Percentiles rank a stretch among this genome's conserved stretches.
Evolutionary conservation across 2,113 vertebrate species (phyloP).

Genomic region (Sylvia atricapilla): DNA sequence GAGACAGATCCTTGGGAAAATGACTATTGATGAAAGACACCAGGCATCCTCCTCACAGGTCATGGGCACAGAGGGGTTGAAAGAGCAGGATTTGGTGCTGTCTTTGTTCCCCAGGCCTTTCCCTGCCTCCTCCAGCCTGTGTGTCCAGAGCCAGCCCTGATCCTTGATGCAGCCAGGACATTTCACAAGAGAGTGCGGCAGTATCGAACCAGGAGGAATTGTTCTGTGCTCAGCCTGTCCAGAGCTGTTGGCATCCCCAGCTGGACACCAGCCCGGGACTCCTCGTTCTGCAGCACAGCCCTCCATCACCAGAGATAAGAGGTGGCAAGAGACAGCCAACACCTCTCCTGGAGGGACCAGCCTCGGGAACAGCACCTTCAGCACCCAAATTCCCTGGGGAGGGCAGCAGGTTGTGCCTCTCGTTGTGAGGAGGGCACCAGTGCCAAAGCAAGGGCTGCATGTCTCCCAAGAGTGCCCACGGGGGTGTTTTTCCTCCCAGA

Average conservation of each 20-base stretch:
- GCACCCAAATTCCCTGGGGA: neutral
- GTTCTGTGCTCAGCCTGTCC: neutral
- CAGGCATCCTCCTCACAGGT: neutral
- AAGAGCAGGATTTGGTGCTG: neutral
- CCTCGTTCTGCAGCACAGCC: neutral
- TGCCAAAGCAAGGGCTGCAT: accelerated
- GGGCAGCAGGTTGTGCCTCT: neutral
- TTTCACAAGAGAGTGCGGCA: neutral
- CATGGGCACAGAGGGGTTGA: neutral
- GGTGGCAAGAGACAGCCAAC: neutral
- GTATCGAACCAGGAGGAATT: accelerated
- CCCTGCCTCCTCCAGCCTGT: neutral
- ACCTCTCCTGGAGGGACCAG: neutral
- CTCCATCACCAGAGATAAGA: neutral
- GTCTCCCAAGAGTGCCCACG: accelerated
- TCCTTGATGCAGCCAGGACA: neutral
- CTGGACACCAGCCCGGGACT: neutral
- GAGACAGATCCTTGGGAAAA: neutral
- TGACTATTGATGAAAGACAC: neutral
- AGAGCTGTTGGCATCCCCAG: neutral
- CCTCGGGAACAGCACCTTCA: neutral
- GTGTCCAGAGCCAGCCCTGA: neutral
- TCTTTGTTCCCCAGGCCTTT: neutral
- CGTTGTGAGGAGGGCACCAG: neutral
- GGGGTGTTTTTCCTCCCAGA: neutral